Base-by-base conservation (phyloP, 2,797 vertebrate species). In the Peromyscus aztecus region DNA sequence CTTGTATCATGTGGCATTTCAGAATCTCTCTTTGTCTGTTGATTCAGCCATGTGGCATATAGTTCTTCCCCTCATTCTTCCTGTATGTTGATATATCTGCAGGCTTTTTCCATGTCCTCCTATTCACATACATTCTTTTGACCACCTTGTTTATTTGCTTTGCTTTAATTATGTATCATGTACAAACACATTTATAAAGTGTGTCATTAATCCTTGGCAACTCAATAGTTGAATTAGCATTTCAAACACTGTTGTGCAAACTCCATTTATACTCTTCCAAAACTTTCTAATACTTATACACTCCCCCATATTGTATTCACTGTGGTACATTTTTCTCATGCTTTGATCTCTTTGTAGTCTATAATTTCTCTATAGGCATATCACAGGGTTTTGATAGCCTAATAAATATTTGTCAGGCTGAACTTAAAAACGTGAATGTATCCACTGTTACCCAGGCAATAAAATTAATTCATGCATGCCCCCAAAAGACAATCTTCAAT, bases 141-240 rank as follows among this genome's bases (percentile, higher is more conserved):
- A 9, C 34, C 13, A 52, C 65, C 49, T 73, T 71, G 31, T 43
- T 96, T 31, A 77, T 73, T 96, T 13, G 55, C 65, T 78, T 92
- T 31, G 13, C 63, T 97, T 94, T 73, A 59, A 11, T 89, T 80
- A 49, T 63, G 43, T 77, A 7, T 34, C 81, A 40, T 69, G 5
- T 82, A 16, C 23, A 93, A 93, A 90, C 10, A 90, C 95, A 87
- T 93, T 80, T 65, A 43, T 82, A 76, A 77, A 75, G 27, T 73
- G 21, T 61, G 27, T 63, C 2, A 67, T n/a, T 86, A 89, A 31
- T 83, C 17, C 13, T 94, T 95, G 21, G 43, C 61, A 67, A 23
- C 29, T 71, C 29, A 83, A 1, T 83, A 37, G 94, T 88, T 94
- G 13, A 40, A 63, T 81, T 77, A 43, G 69, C 17, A 86, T 94